Percentiles rank a stretch among this genome's conserved stretches.
Evolutionary conservation across 2,113 vertebrate species (phyloP).

Genomic region (Elephas maximus): DNA sequence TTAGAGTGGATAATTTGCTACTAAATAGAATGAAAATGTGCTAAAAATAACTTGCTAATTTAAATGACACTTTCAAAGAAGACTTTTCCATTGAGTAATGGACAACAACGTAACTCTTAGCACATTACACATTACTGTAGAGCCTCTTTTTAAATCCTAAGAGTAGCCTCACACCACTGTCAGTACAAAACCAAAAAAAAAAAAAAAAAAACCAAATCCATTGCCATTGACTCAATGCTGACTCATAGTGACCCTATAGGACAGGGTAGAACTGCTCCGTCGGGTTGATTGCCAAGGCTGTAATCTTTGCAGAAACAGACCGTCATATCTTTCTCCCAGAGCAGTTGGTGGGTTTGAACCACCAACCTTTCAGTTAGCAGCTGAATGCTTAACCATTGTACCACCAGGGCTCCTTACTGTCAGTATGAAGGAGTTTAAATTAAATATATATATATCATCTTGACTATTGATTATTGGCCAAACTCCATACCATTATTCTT

Average conservation of each 20-base stretch:
- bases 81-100: not conserved
- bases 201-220: too few species aligned
- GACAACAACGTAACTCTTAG: not conserved
- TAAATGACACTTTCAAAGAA: constrained; percentile 4
- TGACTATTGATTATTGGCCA: not conserved
- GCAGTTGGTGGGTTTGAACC: too few species aligned
- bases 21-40: constrained; percentile 40
- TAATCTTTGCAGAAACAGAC: too few species aligned
- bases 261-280: too few species aligned
- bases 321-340: too few species aligned
- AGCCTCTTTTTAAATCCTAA: constrained; percentile 13
- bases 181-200: too few species aligned
- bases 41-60: constrained; percentile 37
- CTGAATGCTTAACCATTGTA: too few species aligned
- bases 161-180: not conserved
- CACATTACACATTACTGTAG: not conserved
- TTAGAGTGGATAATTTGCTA: constrained; percentile 1
- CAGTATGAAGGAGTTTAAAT: not conserved
- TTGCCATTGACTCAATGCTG: too few species aligned
- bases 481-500: not conserved
- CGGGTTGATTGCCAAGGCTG: too few species aligned
- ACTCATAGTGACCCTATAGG: too few species aligned
- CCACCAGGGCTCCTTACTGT: not conserved
- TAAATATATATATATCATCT: not conserved
- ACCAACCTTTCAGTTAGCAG: too few species aligned